These are phyloP conservation scores for Muscidifurax raptorellus DNA, from an alignment of 1,140 invertebrate species.

Conservation along the genomic window DNA sequence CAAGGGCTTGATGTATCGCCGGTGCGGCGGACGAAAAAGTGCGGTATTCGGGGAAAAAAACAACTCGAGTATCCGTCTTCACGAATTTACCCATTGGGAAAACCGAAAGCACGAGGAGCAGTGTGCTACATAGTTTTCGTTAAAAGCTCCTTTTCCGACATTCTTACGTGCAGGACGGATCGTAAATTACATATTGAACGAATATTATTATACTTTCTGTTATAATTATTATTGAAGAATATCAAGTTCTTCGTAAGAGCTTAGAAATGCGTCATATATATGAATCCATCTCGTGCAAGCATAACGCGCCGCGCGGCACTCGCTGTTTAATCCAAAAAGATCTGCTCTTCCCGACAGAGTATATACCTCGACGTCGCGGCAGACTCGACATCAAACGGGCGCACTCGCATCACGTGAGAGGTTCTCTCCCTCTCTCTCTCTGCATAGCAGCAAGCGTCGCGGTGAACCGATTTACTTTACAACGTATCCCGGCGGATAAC, in stretches of 20 bases:
- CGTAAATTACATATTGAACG: too few species aligned
- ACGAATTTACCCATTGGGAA: conserved; percentile 25
- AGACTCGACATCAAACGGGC: neutral
- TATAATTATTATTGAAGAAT: too few species aligned
- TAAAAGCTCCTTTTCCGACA: neutral
- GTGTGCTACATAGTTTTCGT: neutral
- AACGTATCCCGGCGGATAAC: neutral
- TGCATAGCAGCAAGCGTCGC: neutral
- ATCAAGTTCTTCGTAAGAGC: too few species aligned
- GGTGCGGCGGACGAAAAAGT: conserved; percentile 2
- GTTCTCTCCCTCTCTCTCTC: neutral
- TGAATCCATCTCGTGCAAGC: neutral
- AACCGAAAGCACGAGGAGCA: neutral
- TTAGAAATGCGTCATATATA: neutral
- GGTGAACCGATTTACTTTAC: conserved; percentile 1
- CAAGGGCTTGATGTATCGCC: conserved; percentile 44
- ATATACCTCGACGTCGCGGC: too few species aligned
- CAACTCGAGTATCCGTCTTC: conserved; percentile 22
- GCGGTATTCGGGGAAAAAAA: neutral
- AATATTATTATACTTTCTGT: too few species aligned
- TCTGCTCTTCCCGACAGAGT: neutral
- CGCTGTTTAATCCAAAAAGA: neutral
- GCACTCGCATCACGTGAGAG: neutral
- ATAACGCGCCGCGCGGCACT: too few species aligned
- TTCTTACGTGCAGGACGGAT: neutral